phyloP scores from a whole-genome alignment of 2,113 vertebrate species.

The Phyllostomus discolor region DNA sequence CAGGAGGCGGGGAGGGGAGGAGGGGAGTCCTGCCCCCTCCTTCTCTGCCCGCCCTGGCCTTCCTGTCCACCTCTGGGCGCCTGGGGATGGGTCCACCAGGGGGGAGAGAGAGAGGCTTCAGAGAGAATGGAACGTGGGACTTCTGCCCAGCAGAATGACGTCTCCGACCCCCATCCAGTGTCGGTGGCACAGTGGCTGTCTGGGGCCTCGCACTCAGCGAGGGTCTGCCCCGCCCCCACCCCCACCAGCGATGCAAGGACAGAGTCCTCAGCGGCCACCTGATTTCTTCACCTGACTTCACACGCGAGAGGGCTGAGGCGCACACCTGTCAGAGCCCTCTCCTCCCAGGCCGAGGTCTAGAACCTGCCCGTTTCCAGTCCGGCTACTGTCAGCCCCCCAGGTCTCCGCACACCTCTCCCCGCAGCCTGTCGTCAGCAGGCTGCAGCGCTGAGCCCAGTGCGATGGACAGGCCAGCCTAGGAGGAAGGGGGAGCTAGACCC shows the following conservation, averaged over 20 bases:
- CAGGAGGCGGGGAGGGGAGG: neutral
- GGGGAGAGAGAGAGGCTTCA: neutral
- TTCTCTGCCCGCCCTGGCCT: neutral
- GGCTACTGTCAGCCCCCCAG: neutral
- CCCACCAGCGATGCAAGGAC: neutral
- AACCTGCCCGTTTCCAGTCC: neutral
- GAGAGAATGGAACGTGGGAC: neutral
- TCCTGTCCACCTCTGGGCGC: neutral
- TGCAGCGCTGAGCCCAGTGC: neutral
- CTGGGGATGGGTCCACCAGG: neutral
- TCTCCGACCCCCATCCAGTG: slow-evolving; percentile 9
- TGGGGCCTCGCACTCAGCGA: neutral
- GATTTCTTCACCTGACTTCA: neutral
- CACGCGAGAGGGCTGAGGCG: neutral
- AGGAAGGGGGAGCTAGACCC: too few relatives aligned
- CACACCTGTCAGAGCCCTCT: neutral
- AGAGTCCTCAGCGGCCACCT: neutral
- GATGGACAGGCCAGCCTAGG: neutral
- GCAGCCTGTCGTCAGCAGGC: neutral
- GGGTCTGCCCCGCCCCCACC: neutral
- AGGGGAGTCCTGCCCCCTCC: neutral
- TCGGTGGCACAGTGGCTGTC: neutral
- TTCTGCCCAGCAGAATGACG: slow-evolving; percentile 46
- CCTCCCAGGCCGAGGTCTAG: neutral
- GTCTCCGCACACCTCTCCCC: neutral